Evolutionary conservation across 2,797 vertebrate species (phyloP).

Genomic region (Rallus crepitans): DNA sequence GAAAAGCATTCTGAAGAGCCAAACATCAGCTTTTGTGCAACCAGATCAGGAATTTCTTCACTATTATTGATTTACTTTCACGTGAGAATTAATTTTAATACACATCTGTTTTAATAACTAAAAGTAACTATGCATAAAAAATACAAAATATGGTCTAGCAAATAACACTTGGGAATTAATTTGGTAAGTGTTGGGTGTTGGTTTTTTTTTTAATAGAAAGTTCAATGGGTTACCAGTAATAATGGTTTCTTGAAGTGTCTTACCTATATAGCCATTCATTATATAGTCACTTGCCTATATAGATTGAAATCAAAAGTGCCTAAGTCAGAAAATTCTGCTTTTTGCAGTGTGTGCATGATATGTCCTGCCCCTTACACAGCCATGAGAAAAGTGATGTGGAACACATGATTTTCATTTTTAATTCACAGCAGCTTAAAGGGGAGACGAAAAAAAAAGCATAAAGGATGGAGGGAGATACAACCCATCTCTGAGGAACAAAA

Average conservation of each 20-base stretch:
- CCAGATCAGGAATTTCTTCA: not conserved
- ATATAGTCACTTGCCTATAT: not conserved
- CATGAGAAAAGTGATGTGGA: not conserved
- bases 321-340: not conserved
- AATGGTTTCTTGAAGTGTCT: not conserved
- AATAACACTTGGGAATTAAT: not conserved
- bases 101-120: not conserved
- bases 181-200: not conserved
- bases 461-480: not conserved
- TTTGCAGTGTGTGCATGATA: fast-evolving
- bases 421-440: not conserved
- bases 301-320: not conserved
- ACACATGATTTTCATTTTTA: not conserved
- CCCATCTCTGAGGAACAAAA: not conserved
- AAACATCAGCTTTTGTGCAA: constrained; percentile 20
- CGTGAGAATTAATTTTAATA: not conserved
- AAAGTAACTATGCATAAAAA: not conserved
- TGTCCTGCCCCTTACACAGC: not conserved
- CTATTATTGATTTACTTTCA: not conserved
- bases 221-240: not conserved
- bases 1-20: constrained; percentile 23
- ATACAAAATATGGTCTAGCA: not conserved
- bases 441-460: not conserved
- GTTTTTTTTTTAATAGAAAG: not conserved
- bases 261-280: not conserved